Base-by-base conservation (phyloP, 1,140 invertebrate species). In the Hormaphis cornu region DNA sequence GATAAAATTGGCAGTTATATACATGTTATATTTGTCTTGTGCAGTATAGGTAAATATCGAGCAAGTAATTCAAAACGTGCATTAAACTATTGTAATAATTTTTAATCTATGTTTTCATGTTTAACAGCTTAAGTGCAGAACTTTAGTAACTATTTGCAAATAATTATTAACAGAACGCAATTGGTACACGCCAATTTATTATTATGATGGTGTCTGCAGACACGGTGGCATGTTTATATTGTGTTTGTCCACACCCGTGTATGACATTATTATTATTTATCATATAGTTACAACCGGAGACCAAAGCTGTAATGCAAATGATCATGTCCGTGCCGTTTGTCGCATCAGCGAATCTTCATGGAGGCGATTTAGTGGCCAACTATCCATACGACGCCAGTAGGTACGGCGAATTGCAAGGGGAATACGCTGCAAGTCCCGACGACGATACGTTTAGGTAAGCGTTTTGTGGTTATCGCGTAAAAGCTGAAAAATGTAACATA, bases 311-410 rank as follows among this genome's bases (percentile, higher is more conserved):
- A 0, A 98, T 98, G 85, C 81, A 89, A 44, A 99, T 96, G 96
- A 86, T 94, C 3, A 77, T 83, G 9, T 80, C 83, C 2, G 82
- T 88, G 73, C 93, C 92, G 0, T 99, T 99, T 81, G 95, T 98
- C 4, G 79, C 98, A 5, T 98, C 95, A 1, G 95, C 95, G 4
- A 98, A 98, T 82, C 80, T 99, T 7, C 96, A 99, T 76, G 96
- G 95, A 18, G 93, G 93, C 5, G 89, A 91, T 28, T 78, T 96
- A 54, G 93, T 97, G 0, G 93, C 93, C 22, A 97, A 97, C 80
- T 97, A 95, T 80, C 94, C 95, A 0, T 97, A 84, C 75, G 95
- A 97, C 76, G 89, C 74, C 28, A 50, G 73, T n/a, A 70, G 71
- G 69, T 54, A 54, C 6, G 58, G 69, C 5, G 48, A 44, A n/a